Conservation (phyloP, 2,113 vertebrate species). For the Neoarius graeffei region DNA sequence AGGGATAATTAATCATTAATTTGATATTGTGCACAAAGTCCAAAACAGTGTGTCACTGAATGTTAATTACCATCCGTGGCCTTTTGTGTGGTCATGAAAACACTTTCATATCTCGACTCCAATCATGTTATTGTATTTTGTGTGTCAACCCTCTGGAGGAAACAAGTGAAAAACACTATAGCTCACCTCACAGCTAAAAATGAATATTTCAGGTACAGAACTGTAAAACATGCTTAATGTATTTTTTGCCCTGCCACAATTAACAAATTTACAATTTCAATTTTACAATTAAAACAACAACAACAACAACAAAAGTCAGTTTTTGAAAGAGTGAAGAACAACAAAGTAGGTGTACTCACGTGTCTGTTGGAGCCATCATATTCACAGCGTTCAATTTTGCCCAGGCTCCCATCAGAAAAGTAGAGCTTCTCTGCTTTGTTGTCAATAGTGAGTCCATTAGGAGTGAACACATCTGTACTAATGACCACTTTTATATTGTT, state of each 20-base stretch:
- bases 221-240: neutral
- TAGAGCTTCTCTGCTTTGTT: constrained; percentile 93
- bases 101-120: constrained; percentile 34
- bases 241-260: neutral
- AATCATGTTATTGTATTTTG: neutral
- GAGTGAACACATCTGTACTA: constrained; percentile 89
- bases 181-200: neutral
- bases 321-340: neutral
- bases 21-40: constrained; percentile 49
- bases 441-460: constrained; percentile 94
- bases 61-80: constrained; percentile 38
- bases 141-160: neutral
- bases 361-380: constrained; percentile 92
- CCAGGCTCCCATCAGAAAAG: constrained; percentile 93
- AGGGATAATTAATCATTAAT: constrained; percentile 54
- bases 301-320: neutral
- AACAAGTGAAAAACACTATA: neutral
- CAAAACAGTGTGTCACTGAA: constrained; percentile 46
- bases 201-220: neutral
- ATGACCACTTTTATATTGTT: constrained; percentile 89
- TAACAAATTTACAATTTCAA: neutral
- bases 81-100: constrained; percentile 35
- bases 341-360: constrained; percentile 75
- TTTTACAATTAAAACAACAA: neutral
- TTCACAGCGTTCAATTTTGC: constrained; percentile 96